These are phyloP conservation scores for Lepidurus arcticus DNA, from an alignment of 1,140 invertebrate genomes.

Conservation along the genomic window DNA sequence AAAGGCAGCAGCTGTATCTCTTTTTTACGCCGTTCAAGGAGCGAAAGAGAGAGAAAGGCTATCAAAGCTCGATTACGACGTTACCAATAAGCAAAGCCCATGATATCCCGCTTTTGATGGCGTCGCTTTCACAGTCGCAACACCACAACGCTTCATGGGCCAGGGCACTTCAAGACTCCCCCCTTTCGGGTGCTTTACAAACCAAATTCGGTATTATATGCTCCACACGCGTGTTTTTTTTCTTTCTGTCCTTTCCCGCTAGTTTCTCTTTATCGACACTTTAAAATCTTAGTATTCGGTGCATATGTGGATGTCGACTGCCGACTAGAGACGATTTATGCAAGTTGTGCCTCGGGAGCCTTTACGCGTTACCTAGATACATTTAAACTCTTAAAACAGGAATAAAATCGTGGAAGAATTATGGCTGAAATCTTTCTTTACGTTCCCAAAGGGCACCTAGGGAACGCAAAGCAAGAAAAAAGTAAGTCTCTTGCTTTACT, in stretches of 20 bases:
- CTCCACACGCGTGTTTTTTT: neutral
- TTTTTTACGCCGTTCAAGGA: neutral
- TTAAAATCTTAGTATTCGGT: neutral
- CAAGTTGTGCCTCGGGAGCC: neutral
- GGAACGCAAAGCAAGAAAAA: too few relatives aligned
- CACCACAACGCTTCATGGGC: neutral
- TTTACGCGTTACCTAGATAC: too few relatives aligned
- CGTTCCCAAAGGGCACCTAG: too few relatives aligned
- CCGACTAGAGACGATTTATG: neutral
- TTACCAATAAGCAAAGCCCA: neutral
- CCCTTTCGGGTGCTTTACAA: neutral
- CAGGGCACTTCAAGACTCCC: neutral
- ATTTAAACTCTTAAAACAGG: too few relatives aligned
- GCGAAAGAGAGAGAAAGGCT: neutral
- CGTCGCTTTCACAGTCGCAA: constrained; percentile 1
- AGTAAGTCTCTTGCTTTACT: too few relatives aligned
- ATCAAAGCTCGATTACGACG: neutral
- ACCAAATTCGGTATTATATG: neutral
- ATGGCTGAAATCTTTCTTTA: too few relatives aligned
- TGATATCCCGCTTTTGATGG: constrained; percentile 9
- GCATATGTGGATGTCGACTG: neutral
- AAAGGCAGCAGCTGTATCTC: too few relatives aligned
- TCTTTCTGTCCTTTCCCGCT: neutral
- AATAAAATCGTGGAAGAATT: too few relatives aligned
- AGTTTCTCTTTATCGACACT: neutral